Evolutionary conservation across 1,140 invertebrate genomes (phyloP), one percentile per base, ranked within the genome.

Genomic region (Drosophila watanabei): DNA sequence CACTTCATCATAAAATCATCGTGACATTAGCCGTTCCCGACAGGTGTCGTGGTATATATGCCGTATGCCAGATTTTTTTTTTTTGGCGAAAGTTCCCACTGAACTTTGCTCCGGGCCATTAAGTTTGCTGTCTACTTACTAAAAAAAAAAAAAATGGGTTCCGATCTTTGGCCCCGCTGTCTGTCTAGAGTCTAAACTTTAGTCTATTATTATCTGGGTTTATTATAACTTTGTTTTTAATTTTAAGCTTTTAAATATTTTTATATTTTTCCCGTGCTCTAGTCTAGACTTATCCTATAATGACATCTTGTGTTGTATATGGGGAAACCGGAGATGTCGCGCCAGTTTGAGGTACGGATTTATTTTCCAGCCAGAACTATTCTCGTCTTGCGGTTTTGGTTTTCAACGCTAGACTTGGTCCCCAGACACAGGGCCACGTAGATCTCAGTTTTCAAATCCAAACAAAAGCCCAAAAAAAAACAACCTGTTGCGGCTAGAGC

Each of bases 341-440:
- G 66, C 6, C 69, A 43, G 39, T 57, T 57, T 24, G 39, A 69
- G 49, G 43, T 37, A 24, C 30, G 41, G 52, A 66, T 76, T 35
- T 35, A 28, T 76, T 76, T 77, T 58, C 46, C 61, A 62, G n/a
- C 33, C 18, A 39, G 33, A 78, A 79, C 48, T 43, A 56, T 24
- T 63, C 35, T 63, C 30, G 61, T 49, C 20, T 59, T 79, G 77
- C 60, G 77, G 77, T 79, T 80, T 80, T 60, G 63, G 43, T 78
- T 77, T 77, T 54, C 35, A 69, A 52, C 56, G 64, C 63, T 66
- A 65, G 71, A 66, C 52, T 45, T 45, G 63, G 46, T 37, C 49
- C 24, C 54, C 52, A 24, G 20, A 33, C 54, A 28, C 18, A 28
- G 28, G 35, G 70, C 70, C 68, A 72, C 66, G 66, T 68, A 69